Evolutionary conservation across 2,797 vertebrate species (phyloP), one percentile per base, ranked within the genome.

Genomic region (Serranus cabrilla): DNA sequence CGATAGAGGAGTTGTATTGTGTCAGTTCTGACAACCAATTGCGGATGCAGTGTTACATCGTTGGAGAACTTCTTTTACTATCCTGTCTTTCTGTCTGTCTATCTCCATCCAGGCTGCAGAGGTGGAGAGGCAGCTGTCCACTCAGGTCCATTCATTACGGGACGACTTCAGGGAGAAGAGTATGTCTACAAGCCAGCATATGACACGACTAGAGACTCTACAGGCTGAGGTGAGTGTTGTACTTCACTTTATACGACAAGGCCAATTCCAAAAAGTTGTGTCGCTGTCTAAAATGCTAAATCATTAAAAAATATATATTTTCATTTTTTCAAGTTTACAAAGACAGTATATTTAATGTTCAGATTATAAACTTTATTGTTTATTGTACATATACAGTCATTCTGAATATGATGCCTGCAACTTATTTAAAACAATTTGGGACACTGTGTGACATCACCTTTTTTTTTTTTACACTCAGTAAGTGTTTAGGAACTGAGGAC

Each of bases 141-240:
- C 97, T 95, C 97, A 99, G 95, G 98, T 99, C 87, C 96, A 97
- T 78, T 96, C 96, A 18, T 96, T 99, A 91, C 94, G 95, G 89
- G 97, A 98, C 64, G 97, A 99, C 90, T 99, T 99, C 81, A 95
- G 97, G 88, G 97, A 98, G 94, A 99, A 98, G 93, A 97, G 95
- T 67, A 91, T 96, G 11, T 99, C 97, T 58, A 97, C 96, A 86
- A 97, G 92, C 90, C 98, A 99, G 91, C 98, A 99, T 89, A 97
- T 98, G 91, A 95, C 96, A 50, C 94, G 96, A 42, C 94, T 99
- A 0, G 98, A 99, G 93, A 97, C 93, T 80, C 96, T 99, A 54
- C 97, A 99, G 88, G 96, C 97, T 0, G 98, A 99, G 97, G 98
- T 99, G 90, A 96, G 96, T 18, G 5, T 21, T 13, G 3, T 6